phyloP scores from a whole-genome alignment of 92 coral and sea anemone species.

The Hydrozoanthus gracilis region DNA sequence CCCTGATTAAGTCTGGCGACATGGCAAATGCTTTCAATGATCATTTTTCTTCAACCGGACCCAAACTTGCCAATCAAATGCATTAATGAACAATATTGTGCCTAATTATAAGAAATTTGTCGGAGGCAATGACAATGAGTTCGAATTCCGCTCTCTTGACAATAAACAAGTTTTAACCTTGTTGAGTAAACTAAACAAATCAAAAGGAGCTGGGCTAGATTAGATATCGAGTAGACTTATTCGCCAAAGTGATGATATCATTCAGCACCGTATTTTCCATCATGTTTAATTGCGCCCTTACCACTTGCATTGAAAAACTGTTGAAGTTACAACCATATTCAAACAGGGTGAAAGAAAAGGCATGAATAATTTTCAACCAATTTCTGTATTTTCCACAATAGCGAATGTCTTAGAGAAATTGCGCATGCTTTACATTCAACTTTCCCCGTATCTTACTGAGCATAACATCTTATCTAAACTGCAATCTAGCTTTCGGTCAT shows the following conservation, averaged over 20 bases:
- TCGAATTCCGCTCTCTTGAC: slow-evolving; percentile 21
- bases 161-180: neutral
- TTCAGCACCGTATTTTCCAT: slow-evolving; percentile 28
- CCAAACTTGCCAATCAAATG: slow-evolving; percentile 29
- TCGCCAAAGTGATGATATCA: neutral
- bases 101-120: slow-evolving; percentile 17
- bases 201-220: neutral
- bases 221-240: slow-evolving; percentile 4
- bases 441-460: too few relatives aligned
- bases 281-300: slow-evolving; percentile 5
- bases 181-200: too few relatives aligned
- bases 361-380: neutral
- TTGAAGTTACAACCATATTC: too few relatives aligned
- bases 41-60: slow-evolving; percentile 22
- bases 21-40: slow-evolving; percentile 35
- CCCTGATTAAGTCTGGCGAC: slow-evolving; percentile 11
- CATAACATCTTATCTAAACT: too few relatives aligned
- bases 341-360: neutral
- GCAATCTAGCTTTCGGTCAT: too few relatives aligned
- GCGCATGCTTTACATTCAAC: too few relatives aligned
- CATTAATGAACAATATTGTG: slow-evolving; percentile 3
- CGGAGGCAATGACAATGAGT: slow-evolving; percentile 4
- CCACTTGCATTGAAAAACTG: neutral
- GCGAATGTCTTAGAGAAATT: neutral
- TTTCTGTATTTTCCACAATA: slow-evolving; percentile 32